Base-by-base conservation (phyloP, 2,113 vertebrate genomes). In the Trachemys scripta region DNA sequence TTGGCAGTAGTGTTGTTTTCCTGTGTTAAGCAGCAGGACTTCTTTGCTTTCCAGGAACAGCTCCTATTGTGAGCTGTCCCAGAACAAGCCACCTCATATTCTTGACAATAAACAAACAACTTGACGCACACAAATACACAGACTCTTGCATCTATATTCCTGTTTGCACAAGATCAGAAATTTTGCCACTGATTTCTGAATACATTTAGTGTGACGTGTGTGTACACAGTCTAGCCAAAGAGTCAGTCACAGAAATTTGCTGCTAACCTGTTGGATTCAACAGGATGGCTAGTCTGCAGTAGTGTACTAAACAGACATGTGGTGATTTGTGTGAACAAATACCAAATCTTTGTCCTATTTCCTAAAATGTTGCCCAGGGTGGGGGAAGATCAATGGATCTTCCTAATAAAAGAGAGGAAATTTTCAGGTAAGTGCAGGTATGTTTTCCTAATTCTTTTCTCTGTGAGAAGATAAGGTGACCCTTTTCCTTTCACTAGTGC, bases 401-500 rank as follows among this genome's bases (percentile, higher is more conserved):
- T 87, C n/a, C 22, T 91, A 0, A 51, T 88, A 5, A 20, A 86
- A 50, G 80, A 88, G 84, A n/a, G 1, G 6, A 85, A 87, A 72
- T 35, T 35, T 90, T 95, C 10, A 84, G 4, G 78, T 83, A 81
- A 93, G 38, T 20, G 81, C 54, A 17, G 54, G 6, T 42, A 31
- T 65, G 10, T 88, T 76, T 94, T 93, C 31, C 22, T 86, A 3
- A 87, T 95, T 95, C 42, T 27, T 84, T 93, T 22, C 27, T 29
- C 10, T 80, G n/a, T 57, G 47, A 80, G 31, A 27, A 54, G 76
- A 82, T 89, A 88, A 49, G 17, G 54, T 80, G 72, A 12, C 84
- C 51, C 16, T 91, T 31, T 84, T 2, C 45, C 90, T 53, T 93
- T 92, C 42, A 45, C 29, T 75, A 75, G 80, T 53, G 87, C 29